Conservation (phyloP, 2,888 invertebrate species). For the Drosophila paranaensis region DNA sequence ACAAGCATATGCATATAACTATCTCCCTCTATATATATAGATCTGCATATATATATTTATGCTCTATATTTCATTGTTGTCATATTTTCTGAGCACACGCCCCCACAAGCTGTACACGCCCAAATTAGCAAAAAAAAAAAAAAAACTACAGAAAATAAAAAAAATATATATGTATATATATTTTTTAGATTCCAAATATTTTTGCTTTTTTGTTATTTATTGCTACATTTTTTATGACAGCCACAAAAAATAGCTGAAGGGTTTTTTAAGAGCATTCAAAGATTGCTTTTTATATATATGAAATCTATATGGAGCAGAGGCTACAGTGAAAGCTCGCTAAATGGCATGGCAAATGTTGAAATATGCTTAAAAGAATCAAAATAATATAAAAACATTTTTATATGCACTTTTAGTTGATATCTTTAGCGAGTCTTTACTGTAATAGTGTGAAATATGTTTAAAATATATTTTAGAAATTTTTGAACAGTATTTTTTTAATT, state of each 20-base stretch:
- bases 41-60: constrained; percentile 20
- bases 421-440: background rate
- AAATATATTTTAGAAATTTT: background rate
- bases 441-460: too few species aligned
- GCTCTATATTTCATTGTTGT: constrained; percentile 59
- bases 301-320: constrained; percentile 14
- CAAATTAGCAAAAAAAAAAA: constrained; percentile 48
- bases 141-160: constrained; percentile 8
- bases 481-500: background rate
- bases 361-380: background rate
- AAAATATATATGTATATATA: too few species aligned
- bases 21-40: background rate
- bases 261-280: constrained; percentile 42
- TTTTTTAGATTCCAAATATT: constrained; percentile 46
- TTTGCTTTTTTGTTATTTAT: constrained; percentile 65
- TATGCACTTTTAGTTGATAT: too few species aligned
- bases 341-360: background rate
- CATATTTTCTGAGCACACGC: constrained; percentile 57
- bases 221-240: constrained; percentile 76
- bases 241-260: constrained; percentile 59
- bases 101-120: constrained; percentile 40
- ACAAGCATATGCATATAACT: background rate
- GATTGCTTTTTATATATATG: constrained; percentile 12
- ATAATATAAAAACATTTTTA: too few species aligned
- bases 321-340: constrained; percentile 4